Base-by-base conservation (phyloP, 1,140 invertebrate genomes). In the Archivesica marissinica region DNA sequence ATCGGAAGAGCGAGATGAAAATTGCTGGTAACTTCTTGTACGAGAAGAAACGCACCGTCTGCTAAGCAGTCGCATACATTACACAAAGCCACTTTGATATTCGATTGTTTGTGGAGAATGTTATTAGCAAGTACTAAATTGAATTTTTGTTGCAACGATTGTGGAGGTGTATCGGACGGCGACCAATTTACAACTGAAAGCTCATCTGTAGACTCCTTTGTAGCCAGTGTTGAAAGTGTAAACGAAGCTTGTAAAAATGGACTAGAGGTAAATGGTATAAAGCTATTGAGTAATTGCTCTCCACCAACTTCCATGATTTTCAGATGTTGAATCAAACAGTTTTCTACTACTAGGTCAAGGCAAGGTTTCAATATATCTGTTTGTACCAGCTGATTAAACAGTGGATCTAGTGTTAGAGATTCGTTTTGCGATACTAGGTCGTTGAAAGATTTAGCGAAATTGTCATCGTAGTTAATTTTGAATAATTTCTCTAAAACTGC, bases 341-440 rank as follows among this genome's bases (percentile, higher is more conserved):
- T 99, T 94, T 99, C 98, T 20, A 96, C 92, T 0, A 96, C 96
- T 28, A 97, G 93, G 89, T 98, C 93, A 28, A 94, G 59, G 75
- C 90, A 92, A n/a, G 91, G 88, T 61, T 92, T 92, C 28, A 94
- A 78, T 28, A 87, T 70, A 9, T 84, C 44, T 9, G 78, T 66
- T 11, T 85, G 44, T 20, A 54, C 76, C 39, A 92, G 61, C 56
- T 56, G 74, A 25, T 78, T 83, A 30, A 93, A 82, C 3, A 93
- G 70, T 13, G 41, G 64, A 78, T 93, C 92, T n/a, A 84, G 39
- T 0, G 47, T 28, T 52, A 91, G 76, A n/a, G 61, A 68, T 44
- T 86, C 85, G 56, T 78, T 61, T 33, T 80, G n/a, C 6, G 35
- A 15, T 0, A 83, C 28, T 1, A 88, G 44, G 20, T 86, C 88